Base-by-base conservation (phyloP, 2,797 vertebrate genomes). In the Xenops minutus region DNA sequence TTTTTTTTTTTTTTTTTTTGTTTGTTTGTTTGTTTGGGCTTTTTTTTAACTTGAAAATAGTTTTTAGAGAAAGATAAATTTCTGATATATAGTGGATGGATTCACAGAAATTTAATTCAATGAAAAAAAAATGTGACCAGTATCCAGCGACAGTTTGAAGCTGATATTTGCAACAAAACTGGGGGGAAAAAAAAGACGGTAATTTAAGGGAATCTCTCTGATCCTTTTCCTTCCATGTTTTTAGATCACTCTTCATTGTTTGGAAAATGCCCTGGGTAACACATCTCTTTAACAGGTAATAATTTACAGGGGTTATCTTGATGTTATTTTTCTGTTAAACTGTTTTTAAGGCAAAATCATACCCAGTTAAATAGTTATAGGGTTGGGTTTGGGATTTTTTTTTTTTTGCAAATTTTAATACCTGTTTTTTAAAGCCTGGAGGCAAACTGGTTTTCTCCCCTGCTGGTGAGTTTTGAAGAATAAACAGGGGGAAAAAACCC, bases 31-130 rank as follows among this genome's bases (percentile, higher is more conserved):
- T 19, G 1, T 26, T 51, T 39, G n/a, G n/a, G n/a, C n/a, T 36
- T 27, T 68, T 81, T 93, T 91, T 43, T 3, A 72, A 91, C 49
- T 83, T 93, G 48, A 74, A 91, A 94, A 86, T 32, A 92, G 36
- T 95, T 96, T 95, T 83, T 34, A 94, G 79, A 91, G 56, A 77
- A 94, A 93, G 56, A 87, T 14, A 88, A 67, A 85, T 90, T 68
- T 75, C 71, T 95, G 84, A 87, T 85, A 89, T 80, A 67, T 37
- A 14, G 8, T 64, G 71, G 67, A 89, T 83, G 15, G 30, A 74
- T 75, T 76, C 14, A 2, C 51, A 74, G 72, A 68, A 94, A 87
- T 91, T 77, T 84, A 91, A 89, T 85, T 83, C 34, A 67, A 34
- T 23, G 51, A 30, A 76, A 54, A 74, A 78, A 91, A 63, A 20